A percentile compares a stretch with the other conserved stretches of the same genome.
phyloP scores from a whole-genome alignment of 2,888 invertebrate genomes.

The Aspidiotus rigidus region DNA sequence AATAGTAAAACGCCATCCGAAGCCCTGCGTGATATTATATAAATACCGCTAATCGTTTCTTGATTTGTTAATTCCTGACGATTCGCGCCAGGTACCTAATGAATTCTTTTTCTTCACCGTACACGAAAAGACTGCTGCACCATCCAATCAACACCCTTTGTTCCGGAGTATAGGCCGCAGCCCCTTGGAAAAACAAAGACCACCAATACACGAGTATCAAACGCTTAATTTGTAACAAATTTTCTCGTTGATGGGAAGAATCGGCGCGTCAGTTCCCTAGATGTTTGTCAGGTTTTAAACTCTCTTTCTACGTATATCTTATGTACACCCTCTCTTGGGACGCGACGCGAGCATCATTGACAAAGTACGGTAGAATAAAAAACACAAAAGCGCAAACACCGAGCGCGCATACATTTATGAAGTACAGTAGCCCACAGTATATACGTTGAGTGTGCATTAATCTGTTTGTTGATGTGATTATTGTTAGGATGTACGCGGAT shows the following conservation, averaged over 20 bases:
- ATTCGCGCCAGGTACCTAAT: too few relatives aligned
- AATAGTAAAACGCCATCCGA: too few relatives aligned
- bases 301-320: not conserved
- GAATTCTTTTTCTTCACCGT: too few relatives aligned
- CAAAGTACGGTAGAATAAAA: not conserved
- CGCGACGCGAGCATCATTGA: not conserved
- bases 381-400: constrained; percentile 13
- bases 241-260: not conserved
- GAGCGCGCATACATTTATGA: constrained; percentile 17
- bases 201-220: not conserved
- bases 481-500: not conserved
- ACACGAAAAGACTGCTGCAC: too few relatives aligned
- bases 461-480: constrained; percentile 27
- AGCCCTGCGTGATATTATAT: too few relatives aligned
- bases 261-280: not conserved
- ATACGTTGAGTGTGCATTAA: constrained; percentile 25
- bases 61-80: too few relatives aligned
- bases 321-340: too few relatives aligned
- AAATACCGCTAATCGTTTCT: too few relatives aligned
- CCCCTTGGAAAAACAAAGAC: too few relatives aligned
- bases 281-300: not conserved
- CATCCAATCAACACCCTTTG: too few relatives aligned
- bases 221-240: not conserved
- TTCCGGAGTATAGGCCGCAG: too few relatives aligned
- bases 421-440: not conserved